These are phyloP conservation scores for Zonitis immaculata DNA, from an alignment of 2,888 invertebrate genomes.

Conservation along the genomic window DNA sequence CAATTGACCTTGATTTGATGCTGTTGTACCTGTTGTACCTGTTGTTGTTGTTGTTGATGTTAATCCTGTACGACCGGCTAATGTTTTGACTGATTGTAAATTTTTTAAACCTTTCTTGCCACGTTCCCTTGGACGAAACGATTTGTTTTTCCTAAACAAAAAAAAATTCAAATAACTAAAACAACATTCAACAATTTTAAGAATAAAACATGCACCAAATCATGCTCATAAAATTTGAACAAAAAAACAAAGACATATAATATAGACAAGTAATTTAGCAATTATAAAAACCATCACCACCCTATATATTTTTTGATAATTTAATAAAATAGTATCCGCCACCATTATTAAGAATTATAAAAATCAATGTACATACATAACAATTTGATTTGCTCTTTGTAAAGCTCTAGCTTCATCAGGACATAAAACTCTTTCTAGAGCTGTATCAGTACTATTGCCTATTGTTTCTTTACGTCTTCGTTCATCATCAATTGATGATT, in stretches of 20 bases:
- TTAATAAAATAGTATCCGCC: conserved; percentile 5
- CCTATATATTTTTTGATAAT: background rate
- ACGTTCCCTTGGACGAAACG: conserved; percentile 80
- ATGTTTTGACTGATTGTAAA: conserved; percentile 85
- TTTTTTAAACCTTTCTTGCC: conserved; percentile 86
- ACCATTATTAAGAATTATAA: conserved; percentile 3
- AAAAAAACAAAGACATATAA: conserved; percentile 6
- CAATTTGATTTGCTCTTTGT: conserved; percentile 82
- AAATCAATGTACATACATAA: conserved; percentile 63
- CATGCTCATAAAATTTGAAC: conserved; percentile 17
- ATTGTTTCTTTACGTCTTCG: conserved; percentile 44
- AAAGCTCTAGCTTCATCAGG: conserved; percentile 75
- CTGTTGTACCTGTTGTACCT: conserved; percentile 34
- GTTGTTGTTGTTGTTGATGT: conserved; percentile 41
- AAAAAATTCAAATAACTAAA: background rate
- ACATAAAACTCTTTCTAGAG: conserved; percentile 58
- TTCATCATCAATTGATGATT: conserved; percentile 45
- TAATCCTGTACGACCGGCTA: conserved; percentile 70
- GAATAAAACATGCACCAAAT: conserved; percentile 13
- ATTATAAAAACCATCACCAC: background rate
- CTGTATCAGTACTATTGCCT: conserved; percentile 46
- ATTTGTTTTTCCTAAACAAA: conserved; percentile 79
- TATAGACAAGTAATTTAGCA: background rate
- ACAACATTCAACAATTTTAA: background rate
- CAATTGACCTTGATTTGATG: conserved; percentile 50